Evolutionary conservation across 2,888 invertebrate species (phyloP).

Genomic region (Lochmaea capreae): DNA sequence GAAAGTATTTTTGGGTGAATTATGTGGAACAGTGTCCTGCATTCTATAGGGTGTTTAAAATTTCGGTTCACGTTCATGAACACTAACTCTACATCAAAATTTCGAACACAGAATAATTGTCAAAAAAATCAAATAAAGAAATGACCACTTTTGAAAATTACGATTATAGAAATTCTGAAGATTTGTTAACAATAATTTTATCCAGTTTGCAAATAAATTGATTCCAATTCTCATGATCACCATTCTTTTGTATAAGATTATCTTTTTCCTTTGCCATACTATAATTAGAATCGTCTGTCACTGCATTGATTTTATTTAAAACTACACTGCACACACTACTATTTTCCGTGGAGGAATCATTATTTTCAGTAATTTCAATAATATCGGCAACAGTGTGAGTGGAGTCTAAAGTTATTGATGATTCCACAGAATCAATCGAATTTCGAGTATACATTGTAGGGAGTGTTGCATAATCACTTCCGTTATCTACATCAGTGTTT

Average conservation of each 20-base stretch:
- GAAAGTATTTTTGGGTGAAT: no score
- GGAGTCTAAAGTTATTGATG: constrained; percentile 18
- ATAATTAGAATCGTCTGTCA: not conserved
- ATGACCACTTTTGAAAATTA: no score
- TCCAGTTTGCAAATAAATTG: constrained; percentile 67
- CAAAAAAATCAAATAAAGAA: no score
- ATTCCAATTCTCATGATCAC: constrained; percentile 66
- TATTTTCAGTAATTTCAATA: constrained; percentile 20
- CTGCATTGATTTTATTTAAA: constrained; percentile 14
- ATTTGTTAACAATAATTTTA: constrained; percentile 66
- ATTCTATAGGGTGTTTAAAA: no score
- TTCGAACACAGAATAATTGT: no score
- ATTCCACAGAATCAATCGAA: constrained; percentile 21
- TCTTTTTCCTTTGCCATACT: not conserved
- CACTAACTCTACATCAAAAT: no score
- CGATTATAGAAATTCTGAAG: constrained; percentile 65
- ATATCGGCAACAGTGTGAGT: constrained; percentile 3
- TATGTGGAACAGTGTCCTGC: no score
- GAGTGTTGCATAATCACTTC: not conserved
- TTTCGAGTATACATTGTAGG: not conserved
- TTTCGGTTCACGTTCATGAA: no score
- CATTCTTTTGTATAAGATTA: constrained; percentile 1
- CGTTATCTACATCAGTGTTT: not conserved
- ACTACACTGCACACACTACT: constrained; percentile 36
- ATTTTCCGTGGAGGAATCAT: constrained; percentile 29